Evolutionary conservation across 2,113 vertebrate species (phyloP).

Genomic region (Thunnus thynnus): DNA sequence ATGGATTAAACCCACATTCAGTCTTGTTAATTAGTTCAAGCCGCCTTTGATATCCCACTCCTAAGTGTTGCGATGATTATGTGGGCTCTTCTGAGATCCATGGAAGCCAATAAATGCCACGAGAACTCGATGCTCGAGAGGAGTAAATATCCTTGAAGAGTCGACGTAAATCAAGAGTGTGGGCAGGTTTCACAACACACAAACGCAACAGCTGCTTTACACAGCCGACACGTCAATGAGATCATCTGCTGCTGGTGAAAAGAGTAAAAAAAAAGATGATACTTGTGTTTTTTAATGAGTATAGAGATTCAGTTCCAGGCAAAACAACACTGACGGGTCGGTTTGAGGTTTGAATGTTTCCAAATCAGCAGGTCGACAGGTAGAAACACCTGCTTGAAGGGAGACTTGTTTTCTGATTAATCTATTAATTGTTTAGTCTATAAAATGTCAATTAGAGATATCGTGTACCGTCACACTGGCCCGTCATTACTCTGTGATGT

Average conservation of each 20-base stretch:
- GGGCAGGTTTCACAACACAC: background rate
- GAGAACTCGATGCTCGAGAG: background rate
- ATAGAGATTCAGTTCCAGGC: background rate
- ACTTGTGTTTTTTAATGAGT: background rate
- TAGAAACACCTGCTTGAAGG: background rate
- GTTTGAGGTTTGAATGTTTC: background rate
- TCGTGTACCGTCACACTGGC: no score
- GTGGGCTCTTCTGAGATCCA: slow-evolving; percentile 17
- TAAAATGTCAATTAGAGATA: no score
- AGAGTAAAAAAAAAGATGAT: background rate
- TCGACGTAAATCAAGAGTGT: slow-evolving; percentile 19
- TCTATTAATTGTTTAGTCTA: no score
- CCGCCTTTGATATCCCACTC: no score
- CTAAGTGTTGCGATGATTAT: background rate
- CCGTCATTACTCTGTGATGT: no score
- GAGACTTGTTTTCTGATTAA: background rate
- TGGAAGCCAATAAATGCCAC: slow-evolving; percentile 11
- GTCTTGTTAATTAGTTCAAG: no score
- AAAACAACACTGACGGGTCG: no score
- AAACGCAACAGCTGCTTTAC: slow-evolving; percentile 34
- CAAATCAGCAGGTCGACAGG: background rate
- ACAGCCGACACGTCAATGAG: background rate
- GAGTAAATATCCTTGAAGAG: background rate
- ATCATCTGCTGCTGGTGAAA: background rate
- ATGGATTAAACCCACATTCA: no score